Evolutionary conservation across 1,140 invertebrate species (phyloP).

Genomic region (Lutraria rhynchaena): DNA sequence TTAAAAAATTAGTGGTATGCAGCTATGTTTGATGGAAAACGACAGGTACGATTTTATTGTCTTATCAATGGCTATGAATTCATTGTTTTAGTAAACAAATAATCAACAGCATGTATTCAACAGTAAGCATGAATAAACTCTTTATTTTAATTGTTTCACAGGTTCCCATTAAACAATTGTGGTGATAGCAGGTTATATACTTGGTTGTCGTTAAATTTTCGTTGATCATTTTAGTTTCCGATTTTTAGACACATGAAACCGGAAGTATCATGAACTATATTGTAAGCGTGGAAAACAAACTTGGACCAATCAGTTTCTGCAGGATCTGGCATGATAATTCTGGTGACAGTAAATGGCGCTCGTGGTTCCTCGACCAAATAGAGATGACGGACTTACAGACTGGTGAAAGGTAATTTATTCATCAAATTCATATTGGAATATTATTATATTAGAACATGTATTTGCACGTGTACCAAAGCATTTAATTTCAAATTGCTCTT

Average conservation of each 20-base stretch:
- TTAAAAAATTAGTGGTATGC: background rate
- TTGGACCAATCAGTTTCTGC: conserved; percentile 80
- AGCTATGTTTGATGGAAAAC: conserved; percentile 75
- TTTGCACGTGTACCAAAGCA: too few relatives aligned
- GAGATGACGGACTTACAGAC: conserved; percentile 81
- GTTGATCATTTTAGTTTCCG: too few relatives aligned
- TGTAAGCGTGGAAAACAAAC: conserved; percentile 75
- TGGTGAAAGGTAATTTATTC: conserved; percentile 80
- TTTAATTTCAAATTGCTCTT: too few relatives aligned
- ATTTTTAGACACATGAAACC: conserved; percentile 69
- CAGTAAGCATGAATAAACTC: too few relatives aligned
- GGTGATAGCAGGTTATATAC: background rate
- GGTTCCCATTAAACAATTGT: too few relatives aligned
- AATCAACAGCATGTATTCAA: too few relatives aligned
- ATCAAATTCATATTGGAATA: too few relatives aligned
- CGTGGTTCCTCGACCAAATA: conserved; percentile 81
- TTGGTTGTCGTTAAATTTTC: too few relatives aligned
- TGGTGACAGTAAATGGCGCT: conserved; percentile 76
- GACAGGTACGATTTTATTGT: conserved; percentile 69
- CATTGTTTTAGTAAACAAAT: too few relatives aligned
- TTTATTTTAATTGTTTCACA: too few relatives aligned
- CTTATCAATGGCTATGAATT: too few relatives aligned
- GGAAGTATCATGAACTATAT: conserved; percentile 81
- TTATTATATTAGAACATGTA: too few relatives aligned
- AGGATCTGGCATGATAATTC: conserved; percentile 83